Conservation (phyloP, 1,140 invertebrate genomes). For the Drusus annulatus region DNA sequence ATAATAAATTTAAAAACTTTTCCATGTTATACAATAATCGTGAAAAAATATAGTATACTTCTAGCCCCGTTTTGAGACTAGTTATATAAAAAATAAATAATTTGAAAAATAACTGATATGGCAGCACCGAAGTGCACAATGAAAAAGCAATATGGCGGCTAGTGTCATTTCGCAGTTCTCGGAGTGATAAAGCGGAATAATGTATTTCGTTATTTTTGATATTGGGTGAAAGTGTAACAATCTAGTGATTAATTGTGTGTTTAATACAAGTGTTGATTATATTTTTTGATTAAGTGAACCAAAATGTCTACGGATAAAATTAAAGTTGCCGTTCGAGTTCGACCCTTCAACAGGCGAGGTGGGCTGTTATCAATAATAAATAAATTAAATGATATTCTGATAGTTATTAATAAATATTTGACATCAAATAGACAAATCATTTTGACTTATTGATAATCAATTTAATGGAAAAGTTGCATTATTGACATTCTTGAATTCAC, state of each 20-base stretch:
- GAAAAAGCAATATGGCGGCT: constrained; percentile 70
- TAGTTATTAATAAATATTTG: neutral
- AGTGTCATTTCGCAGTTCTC: constrained; percentile 70
- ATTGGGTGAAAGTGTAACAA: constrained; percentile 72
- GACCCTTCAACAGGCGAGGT: constrained; percentile 97
- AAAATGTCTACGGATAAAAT: constrained; percentile 92
- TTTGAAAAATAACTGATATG: neutral
- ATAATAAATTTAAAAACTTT: too few species aligned
- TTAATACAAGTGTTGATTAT: constrained; percentile 42
- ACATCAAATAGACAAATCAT: too few species aligned
- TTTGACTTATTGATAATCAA: too few species aligned
- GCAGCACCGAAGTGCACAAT: constrained; percentile 15
- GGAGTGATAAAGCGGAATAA: constrained; percentile 70
- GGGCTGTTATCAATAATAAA: constrained; percentile 66
- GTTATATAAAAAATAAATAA: neutral
- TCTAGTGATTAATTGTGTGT: constrained; percentile 45
- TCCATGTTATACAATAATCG: too few species aligned
- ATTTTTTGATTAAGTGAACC: constrained; percentile 40
- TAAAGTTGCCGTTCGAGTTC: constrained; percentile 95
- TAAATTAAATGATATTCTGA: neutral
- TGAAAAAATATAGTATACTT: neutral
- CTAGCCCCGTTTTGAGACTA: neutral
- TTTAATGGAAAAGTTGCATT: too few species aligned
- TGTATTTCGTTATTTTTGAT: constrained; percentile 72
- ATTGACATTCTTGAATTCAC: neutral